Evolutionary conservation across 2,888 invertebrate genomes (phyloP), one percentile per base, ranked within the genome.

Genomic region (Diarsia mendica): DNA sequence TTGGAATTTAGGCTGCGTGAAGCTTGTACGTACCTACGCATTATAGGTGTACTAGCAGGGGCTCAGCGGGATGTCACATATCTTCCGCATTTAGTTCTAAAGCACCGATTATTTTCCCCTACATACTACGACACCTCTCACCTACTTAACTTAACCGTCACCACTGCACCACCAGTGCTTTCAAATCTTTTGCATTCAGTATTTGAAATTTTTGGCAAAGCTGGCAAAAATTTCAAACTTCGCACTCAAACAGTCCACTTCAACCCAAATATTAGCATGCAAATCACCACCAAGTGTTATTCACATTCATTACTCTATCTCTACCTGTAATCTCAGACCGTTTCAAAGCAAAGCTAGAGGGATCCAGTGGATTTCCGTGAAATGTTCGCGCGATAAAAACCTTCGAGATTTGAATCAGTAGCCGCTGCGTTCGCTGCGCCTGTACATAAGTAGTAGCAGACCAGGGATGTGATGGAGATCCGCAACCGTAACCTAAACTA

Each of bases 351-450:
- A 82, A 82, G 76, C 67, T 78, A 55, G 23, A 70, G 80, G 84
- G 79, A 83, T 87, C 81, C 85, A 75, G 78, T 82, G 82, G 80
- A 86, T 85, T 88, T 85, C 87, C 84, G 79, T 86, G 82, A 84
- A 80, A 82, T 82, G 76, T 70, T 67, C 77, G 69, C 71, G 83
- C 72, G 86, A 86, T 87, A 88, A 89, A 89, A 79, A 87, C 82
- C 73, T 78, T 65, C 51, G 74, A 88, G 85, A 87, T 89, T 84
- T 83, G 82, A 89, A 88, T 82, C 84, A 79, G 78, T 80, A 74
- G 85, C 86, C 82, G 83, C 84, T 77, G 79, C 74, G 72, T 79
- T 83, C 76, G 77, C 61, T 82, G 86, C 67, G 82, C 76, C 58
- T 64, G 80, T 67, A 66, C 69, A 61, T 63, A n/a, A n/a, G n/a